phyloP scores from a whole-genome alignment of 2,113 vertebrate genomes.

The Percopsis transmontana region DNA sequence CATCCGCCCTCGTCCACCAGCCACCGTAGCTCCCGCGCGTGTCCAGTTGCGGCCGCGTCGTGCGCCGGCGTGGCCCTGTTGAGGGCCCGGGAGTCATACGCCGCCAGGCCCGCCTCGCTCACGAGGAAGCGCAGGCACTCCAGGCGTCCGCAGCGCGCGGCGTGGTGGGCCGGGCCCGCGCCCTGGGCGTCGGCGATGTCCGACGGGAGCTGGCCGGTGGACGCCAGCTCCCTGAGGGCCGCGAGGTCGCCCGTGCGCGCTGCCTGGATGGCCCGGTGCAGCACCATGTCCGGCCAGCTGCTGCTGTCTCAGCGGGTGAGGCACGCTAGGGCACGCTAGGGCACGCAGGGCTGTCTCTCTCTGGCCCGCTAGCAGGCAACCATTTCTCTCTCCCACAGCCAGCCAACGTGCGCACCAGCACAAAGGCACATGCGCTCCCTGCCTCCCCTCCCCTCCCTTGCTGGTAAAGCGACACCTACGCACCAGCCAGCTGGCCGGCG shows the following conservation, averaged over 20 bases:
- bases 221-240: slow-evolving; percentile 68
- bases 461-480: slow-evolving; percentile 73
- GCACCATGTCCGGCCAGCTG: slow-evolving; percentile 66
- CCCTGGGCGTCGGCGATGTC: slow-evolving; percentile 76
- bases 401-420: slow-evolving; percentile 8
- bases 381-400: slow-evolving; percentile 28
- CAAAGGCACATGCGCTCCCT: slow-evolving; percentile 37
- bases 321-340: background rate
- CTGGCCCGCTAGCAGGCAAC: slow-evolving; percentile 21
- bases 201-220: slow-evolving; percentile 62
- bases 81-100: slow-evolving; percentile 70
- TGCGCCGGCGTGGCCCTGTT: slow-evolving; percentile 84
- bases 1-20: slow-evolving; percentile 69
- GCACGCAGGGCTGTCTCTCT: slow-evolving; percentile 12
- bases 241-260: slow-evolving; percentile 75
- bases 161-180: slow-evolving; percentile 83
- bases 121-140: slow-evolving; percentile 83
- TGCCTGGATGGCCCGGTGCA: slow-evolving; percentile 77
- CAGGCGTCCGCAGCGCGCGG: slow-evolving; percentile 78
- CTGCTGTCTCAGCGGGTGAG: background rate
- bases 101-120: slow-evolving; percentile 63
- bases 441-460: slow-evolving; percentile 25
- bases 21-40: slow-evolving; percentile 75
- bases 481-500: slow-evolving; percentile 67
- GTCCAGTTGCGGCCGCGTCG: slow-evolving; percentile 82